Evolutionary conservation across 2,113 vertebrate genomes (phyloP), one percentile per base, ranked within the genome.

Genomic region (Gymnobelideus leadbeateri): DNA sequence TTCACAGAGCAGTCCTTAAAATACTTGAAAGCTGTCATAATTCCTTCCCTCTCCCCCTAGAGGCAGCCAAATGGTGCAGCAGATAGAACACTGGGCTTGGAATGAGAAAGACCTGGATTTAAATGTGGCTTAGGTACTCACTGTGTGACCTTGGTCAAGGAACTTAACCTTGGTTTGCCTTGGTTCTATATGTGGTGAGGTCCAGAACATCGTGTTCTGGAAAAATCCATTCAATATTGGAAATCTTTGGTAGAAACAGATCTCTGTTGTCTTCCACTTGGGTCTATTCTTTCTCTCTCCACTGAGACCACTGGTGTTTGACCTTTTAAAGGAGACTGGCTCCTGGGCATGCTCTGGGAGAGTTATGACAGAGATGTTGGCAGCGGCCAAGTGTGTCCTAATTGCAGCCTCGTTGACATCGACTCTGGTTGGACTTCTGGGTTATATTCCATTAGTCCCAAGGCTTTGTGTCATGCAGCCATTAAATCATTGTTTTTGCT

Each of bases 291-390:
- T 54, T 89, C 28, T 31, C 31, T 50, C 46, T 57, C 55, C 54
- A 51, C 92, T 43, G 95, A 96, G 54, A 43, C 77, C 21, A 8
- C 23, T 37, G 3, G 47, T 93, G 54, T 89, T 25, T 96, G 97
- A 97, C 97, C 97, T 98, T 97, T 91, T 89, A 1, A 95, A 96
- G 96, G 96, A 97, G 96, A 98, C 97, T 53, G 96, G 95, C 97
- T 97, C 95, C 97, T 95, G 89, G 92, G 55, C 91, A 89, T 53
- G 53, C 97, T 96, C 51, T 68, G 31, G 9, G 91, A 92, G n/a
- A 93, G 96, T 93, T 8, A 49, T 94, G 97, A 97, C 98, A 98
- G 97, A 53, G 97, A 93, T 94, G 97, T 84, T 92, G 97, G 94
- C 98, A 93, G 49, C 95, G 97, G 92, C 98, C 37, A 43, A 43